phyloP scores from a whole-genome alignment of 2,888 invertebrate species.

The Dynastes hyllus region DNA sequence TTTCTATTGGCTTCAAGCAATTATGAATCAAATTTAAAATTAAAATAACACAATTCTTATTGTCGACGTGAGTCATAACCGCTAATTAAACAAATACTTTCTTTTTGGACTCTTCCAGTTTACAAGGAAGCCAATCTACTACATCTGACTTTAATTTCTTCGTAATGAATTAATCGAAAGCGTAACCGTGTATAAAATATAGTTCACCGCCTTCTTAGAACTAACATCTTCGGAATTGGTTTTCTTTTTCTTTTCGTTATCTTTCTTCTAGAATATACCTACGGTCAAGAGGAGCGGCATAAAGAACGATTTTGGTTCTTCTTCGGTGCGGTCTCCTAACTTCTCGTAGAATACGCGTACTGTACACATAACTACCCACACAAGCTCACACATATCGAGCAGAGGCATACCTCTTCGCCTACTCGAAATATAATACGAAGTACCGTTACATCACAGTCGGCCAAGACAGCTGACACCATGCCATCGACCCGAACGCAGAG shows the following conservation, averaged over 20 bases:
- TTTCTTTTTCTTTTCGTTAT: constrained; percentile 19
- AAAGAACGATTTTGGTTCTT: constrained; percentile 32
- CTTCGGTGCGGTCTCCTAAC: constrained; percentile 1
- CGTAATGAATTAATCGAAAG: constrained; percentile 9
- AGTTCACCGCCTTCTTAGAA: constrained; percentile 1
- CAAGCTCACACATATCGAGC: constrained; percentile 27
- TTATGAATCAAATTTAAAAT: no score
- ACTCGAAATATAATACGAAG: constrained; percentile 59
- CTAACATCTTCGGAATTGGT: constrained; percentile 15
- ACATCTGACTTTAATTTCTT: background rate
- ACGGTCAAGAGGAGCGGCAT: background rate
- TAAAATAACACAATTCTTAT: background rate
- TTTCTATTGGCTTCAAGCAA: no score
- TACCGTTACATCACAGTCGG: constrained; percentile 59
- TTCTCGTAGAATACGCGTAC: background rate
- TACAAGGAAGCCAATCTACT: no score
- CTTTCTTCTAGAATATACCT: no score
- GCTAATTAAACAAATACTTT: constrained; percentile 1
- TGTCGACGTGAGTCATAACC: background rate
- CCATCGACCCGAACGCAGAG: background rate
- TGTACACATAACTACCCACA: constrained; percentile 27
- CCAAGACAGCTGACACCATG: constrained; percentile 34
- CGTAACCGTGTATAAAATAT: background rate
- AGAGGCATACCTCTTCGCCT: constrained; percentile 52
- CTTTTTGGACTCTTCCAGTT: no score